Conservation (phyloP, 2,888 invertebrate species). For the Scaptomyza flava region DNA sequence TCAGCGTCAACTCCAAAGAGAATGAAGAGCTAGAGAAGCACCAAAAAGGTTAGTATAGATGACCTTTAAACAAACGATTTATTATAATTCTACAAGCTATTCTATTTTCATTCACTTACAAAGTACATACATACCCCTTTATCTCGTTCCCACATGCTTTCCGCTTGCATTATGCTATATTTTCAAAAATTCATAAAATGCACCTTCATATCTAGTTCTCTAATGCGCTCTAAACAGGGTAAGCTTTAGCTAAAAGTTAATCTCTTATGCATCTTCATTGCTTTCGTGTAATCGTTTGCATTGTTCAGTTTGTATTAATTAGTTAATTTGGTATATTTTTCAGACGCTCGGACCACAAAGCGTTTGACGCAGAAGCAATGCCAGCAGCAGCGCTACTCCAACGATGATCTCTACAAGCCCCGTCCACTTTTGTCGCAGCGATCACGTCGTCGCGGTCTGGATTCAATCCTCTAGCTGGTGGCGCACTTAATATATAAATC, state of each 20-base stretch:
- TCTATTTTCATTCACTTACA: background rate
- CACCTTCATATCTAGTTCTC: slow-evolving; percentile 18
- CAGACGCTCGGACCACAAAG: slow-evolving; percentile 49
- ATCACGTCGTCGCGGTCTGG: slow-evolving; percentile 85
- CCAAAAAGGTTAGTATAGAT: slow-evolving; percentile 50
- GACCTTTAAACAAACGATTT: background rate
- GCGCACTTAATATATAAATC: background rate
- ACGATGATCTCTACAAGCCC: slow-evolving; percentile 90
- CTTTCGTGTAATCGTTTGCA: background rate
- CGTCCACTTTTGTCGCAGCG: slow-evolving; percentile 86
- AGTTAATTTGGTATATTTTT: slow-evolving; percentile 8
- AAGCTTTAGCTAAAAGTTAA: slow-evolving; percentile 13
- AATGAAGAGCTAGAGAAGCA: slow-evolving; percentile 76
- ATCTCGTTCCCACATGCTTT: slow-evolving; percentile 45
- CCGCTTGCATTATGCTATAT: slow-evolving; percentile 22
- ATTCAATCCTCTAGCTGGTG: slow-evolving; percentile 63
- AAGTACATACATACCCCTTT: slow-evolving; percentile 6
- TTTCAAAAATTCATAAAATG: slow-evolving; percentile 11
- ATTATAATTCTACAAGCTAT: background rate
- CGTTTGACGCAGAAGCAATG: slow-evolving; percentile 67
- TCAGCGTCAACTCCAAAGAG: slow-evolving; percentile 83
- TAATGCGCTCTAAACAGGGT: slow-evolving; percentile 25
- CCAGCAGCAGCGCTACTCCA: slow-evolving; percentile 87
- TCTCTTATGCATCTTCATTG: background rate
- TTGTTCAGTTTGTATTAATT: background rate